phyloP scores from a whole-genome alignment of 2,797 vertebrate genomes.

The Tapera naevia region DNA sequence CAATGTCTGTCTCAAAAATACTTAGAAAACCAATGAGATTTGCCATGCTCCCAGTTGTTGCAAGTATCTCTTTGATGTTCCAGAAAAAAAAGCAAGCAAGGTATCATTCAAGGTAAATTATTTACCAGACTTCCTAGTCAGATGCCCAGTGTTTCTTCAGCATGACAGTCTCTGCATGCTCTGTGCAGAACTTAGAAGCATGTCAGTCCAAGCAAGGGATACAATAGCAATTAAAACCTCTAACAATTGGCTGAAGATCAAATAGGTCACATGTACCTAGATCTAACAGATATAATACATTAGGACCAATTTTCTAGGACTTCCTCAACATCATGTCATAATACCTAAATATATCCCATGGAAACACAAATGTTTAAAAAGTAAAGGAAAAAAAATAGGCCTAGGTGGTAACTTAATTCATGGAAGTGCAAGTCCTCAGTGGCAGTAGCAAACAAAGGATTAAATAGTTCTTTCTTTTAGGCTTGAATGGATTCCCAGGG shows the following conservation, averaged over 20 bases:
- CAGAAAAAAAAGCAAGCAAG: background rate
- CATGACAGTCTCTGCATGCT: background rate
- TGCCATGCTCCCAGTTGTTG: background rate
- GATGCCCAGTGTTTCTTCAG: background rate
- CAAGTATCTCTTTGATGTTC: background rate
- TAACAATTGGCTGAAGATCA: background rate
- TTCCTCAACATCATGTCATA: background rate
- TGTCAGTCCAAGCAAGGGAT: background rate
- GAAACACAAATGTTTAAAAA: background rate
- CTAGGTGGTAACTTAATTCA: background rate
- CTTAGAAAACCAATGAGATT: background rate
- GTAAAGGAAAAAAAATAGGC: background rate
- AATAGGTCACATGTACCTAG: background rate
- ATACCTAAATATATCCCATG: background rate
- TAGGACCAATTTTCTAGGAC: background rate
- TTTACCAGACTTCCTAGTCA: background rate
- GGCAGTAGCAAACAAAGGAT: background rate
- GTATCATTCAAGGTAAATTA: slow-evolving; percentile 26
- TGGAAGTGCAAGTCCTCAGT: background rate
- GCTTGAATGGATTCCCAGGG: background rate
- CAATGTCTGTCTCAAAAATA: background rate
- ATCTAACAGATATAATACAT: background rate
- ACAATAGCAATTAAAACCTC: background rate
- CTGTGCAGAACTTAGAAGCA: background rate
- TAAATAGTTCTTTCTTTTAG: background rate